Evolutionary conservation across 2,797 vertebrate species (phyloP).

Genomic region (Hoplostethus atlanticus): DNA sequence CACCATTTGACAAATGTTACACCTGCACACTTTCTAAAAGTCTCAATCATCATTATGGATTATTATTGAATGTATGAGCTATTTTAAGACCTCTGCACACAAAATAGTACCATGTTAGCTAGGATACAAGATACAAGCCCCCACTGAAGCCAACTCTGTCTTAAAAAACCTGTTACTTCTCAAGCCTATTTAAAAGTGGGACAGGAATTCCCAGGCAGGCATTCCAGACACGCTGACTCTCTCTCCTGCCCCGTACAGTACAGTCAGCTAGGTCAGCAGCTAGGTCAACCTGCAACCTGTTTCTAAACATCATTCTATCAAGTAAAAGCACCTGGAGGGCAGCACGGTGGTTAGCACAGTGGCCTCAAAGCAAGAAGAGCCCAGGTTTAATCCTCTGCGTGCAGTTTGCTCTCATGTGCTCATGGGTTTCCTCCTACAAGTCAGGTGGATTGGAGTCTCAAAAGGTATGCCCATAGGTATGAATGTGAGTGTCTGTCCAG

Average conservation of each 20-base stretch:
- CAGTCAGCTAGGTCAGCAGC: conserved; percentile 46
- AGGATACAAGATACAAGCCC: conserved; percentile 15
- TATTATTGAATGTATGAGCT: neutral
- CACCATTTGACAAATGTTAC: neutral
- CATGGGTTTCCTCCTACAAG: no score
- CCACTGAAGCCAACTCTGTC: conserved; percentile 44
- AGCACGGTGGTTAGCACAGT: neutral
- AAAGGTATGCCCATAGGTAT: neutral
- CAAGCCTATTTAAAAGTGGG: conserved; percentile 78
- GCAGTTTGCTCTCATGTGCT: no score
- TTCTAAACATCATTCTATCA: conserved; percentile 54
- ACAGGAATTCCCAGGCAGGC: conserved; percentile 72
- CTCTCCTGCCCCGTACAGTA: conserved; percentile 54
- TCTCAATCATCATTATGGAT: neutral
- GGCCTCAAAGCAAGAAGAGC: neutral
- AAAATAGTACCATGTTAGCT: neutral
- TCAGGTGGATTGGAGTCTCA: neutral
- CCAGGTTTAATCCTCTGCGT: no score
- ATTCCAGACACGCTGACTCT: conserved; percentile 71
- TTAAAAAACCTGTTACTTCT: conserved; percentile 52
- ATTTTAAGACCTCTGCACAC: neutral
- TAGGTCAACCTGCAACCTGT: conserved; percentile 46
- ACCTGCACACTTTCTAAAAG: neutral
- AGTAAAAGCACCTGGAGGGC: conserved; percentile 42
- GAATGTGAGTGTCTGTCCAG: neutral